Evolutionary conservation across 2,888 invertebrate genomes (phyloP).

Genomic region (Periphyllus acericola): DNA sequence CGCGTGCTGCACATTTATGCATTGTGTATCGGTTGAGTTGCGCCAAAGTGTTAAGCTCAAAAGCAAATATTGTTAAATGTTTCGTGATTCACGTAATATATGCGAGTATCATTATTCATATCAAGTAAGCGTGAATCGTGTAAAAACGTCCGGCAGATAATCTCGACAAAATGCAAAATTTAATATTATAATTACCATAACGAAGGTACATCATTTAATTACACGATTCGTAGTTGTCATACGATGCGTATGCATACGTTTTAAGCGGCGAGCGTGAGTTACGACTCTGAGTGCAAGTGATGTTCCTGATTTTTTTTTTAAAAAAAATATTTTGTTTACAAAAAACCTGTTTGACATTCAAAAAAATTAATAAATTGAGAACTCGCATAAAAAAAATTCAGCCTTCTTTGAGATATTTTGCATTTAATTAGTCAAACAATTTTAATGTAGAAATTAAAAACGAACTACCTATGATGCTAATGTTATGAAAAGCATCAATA

Average conservation of each 20-base stretch:
- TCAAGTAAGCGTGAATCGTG: conserved; percentile 25
- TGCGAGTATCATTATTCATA: conserved; percentile 17
- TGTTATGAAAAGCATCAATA: too few species aligned
- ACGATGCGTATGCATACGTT: neutral
- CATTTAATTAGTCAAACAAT: too few species aligned
- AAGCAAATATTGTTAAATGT: neutral
- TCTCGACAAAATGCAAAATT: neutral
- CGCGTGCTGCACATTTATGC: neutral
- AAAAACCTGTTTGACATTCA: too few species aligned
- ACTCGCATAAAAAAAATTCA: too few species aligned
- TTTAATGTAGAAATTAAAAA: too few species aligned
- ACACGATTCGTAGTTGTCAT: neutral
- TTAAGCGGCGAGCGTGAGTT: neutral
- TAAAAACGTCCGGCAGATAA: conserved; percentile 9
- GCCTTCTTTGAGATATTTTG: too few species aligned
- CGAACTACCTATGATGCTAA: too few species aligned
- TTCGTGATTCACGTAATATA: neutral
- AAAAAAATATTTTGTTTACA: too few species aligned
- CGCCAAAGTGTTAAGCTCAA: neutral
- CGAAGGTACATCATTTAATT: neutral
- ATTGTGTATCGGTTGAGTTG: neutral
- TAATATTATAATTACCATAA: neutral
- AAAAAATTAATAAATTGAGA: too few species aligned
- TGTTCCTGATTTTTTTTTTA: too few species aligned
- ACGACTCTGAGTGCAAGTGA: too few species aligned